phyloP scores from a whole-genome alignment of 64 coral and sea anemone species.

The Pocillopora verrucosa region DNA sequence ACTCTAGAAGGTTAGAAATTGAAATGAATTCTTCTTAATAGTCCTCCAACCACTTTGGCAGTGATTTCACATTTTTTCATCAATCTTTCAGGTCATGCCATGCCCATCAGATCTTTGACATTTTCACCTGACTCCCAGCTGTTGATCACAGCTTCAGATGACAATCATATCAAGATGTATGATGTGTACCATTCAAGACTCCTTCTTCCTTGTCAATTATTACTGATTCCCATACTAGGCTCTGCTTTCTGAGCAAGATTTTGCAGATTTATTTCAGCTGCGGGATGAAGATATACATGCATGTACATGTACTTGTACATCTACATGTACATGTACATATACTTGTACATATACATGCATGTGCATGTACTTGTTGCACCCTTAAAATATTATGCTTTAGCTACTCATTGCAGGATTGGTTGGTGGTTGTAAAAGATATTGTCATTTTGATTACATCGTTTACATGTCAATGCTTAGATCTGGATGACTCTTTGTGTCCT shows the following conservation, averaged over 20 bases:
- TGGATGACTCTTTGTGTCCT: slow-evolving; percentile 50
- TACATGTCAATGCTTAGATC: slow-evolving; percentile 26
- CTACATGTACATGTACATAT: too few relatives aligned
- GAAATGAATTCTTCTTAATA: too few relatives aligned
- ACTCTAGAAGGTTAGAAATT: slow-evolving; percentile 81
- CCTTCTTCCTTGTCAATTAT: neutral
- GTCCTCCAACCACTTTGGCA: neutral
- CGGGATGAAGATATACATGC: too few relatives aligned
- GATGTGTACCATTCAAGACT: slow-evolving; percentile 95
- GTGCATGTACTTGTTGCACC: too few relatives aligned
- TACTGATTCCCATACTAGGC: neutral
- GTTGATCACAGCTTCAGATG: slow-evolving; percentile 97
- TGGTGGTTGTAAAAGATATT: too few relatives aligned
- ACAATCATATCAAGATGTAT: slow-evolving; percentile 99
- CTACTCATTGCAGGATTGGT: too few relatives aligned
- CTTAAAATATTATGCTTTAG: too few relatives aligned
- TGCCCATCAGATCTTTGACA: slow-evolving; percentile 98
- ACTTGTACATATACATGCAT: too few relatives aligned
- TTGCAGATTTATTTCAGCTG: neutral
- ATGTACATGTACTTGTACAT: too few relatives aligned
- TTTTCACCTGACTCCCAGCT: slow-evolving; percentile 98
- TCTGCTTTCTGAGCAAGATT: neutral
- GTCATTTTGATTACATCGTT: neutral
- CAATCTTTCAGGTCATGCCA: slow-evolving; percentile 80
- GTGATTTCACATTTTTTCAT: neutral